Evolutionary conservation across 2,113 vertebrate species (phyloP), one percentile per base, ranked within the genome.

Genomic region (Cichladusa arquata): DNA sequence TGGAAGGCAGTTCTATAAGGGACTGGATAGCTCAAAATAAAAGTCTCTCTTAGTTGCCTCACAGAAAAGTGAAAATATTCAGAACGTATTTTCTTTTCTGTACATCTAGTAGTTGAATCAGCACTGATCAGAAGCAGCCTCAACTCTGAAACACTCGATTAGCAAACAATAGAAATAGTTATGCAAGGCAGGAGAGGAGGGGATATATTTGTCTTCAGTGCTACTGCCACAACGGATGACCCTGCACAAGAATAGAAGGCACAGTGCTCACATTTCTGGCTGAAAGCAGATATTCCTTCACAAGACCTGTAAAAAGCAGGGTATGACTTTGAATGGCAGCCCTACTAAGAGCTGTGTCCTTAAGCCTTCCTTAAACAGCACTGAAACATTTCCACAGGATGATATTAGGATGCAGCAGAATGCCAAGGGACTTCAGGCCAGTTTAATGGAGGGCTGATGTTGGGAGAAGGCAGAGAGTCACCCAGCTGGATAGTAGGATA

Each of bases 401-500:
- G 31, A 23, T 73, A 20, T 22, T 19, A 67, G 36, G 31, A 69
- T 80, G 33, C 6, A 45, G 40, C 12, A 76, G 60, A 81, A 73
- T 19, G 40, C 16, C 12, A 45, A 11, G 50, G 23, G 14, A 33
- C 66, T 92, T 74, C 56, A 84, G 56, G 29, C 34, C n/a, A 25
- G 23, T 73, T 42, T 38, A 23, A 56, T 11, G 26, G 33, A 58
- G 19, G 64, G 22, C 13, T 66, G 54, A 13, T 23, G 22, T 5
- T 54, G 42, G n/a, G 28, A 66, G 56, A 31, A 78, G 29, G 8
- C 15, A 58, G 47, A 58, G 47, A 47, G 47, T 28, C 54, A 42
- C 0, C 0, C 19, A 29, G 33, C 10, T 2, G 7, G 14, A 20
- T 3, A 19, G n/a, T 0, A 23, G 24, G 13, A 17, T 4, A 13